Evolutionary conservation across 1,140 invertebrate genomes (phyloP), one percentile per base, ranked within the genome.

Genomic region (Drosophila chauvacae): DNA sequence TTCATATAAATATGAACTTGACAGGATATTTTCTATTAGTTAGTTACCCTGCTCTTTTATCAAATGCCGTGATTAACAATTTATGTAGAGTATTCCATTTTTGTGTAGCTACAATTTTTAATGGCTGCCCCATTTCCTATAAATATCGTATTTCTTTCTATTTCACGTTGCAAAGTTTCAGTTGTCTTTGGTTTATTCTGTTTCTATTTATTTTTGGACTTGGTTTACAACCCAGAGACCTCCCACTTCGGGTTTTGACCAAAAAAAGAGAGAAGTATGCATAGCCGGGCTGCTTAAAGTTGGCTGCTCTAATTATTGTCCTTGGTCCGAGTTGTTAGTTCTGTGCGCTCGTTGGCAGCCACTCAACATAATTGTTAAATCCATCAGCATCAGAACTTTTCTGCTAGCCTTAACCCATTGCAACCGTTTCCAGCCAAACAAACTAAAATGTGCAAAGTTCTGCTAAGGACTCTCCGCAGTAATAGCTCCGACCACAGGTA

Each of bases 281-380:
- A n/a, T 26, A 10, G 16, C 48, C 16, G 11, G 39, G 20, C 16
- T 47, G 20, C 65, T 42, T 71, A 30, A 59, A 48, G 45, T 50
- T 28, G 18, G 28, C 45, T 42, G 28, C 20, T 59, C 45, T 51
- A 73, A 72, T 73, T 73, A 48, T 60, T 60, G 68, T 73, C 70
- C 70, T 50, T 35, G 30, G 44, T 37, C 35, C 18, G 42, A 50
- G 69, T 58, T 48, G 18, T 35, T 45, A 71, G 69, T 72, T 42
- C 20, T 26, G 30, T 18, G 68, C 66, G 70, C 55, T 73, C 55
- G 14, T 51, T 72, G 66, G 70, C 26, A 51, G 68, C 70, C 70
- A 73, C 70, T 72, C 70, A 60, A 72, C 53, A 73, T 73, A 73
- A 73, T 73, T 73, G 70, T 73, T 51, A 70, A 72, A 73, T 73